Evolutionary conservation across 2,888 invertebrate species (phyloP), one percentile per base, ranked within the genome.

Genomic region (Dryococelus australis): DNA sequence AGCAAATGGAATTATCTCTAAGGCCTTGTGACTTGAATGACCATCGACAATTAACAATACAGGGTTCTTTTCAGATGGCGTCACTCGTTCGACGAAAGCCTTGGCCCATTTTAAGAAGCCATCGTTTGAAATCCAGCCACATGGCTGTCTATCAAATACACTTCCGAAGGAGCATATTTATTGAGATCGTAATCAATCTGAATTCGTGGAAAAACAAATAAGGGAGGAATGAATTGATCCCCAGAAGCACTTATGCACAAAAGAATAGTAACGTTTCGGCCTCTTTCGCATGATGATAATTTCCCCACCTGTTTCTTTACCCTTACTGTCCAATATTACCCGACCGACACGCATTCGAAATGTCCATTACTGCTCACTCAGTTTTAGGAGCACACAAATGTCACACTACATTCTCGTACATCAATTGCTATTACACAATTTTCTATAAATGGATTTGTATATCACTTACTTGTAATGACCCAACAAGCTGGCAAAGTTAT

Each of bases 21-120:
- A 35, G 35, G 1, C 35, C 35, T 35, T 35, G 1, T 35, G 35
- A 35, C 35, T 35, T 35, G 35, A 35, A 35, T 35, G 80, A 9
- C 12, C 28, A 80, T 80, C 80, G 13, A 80, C n/a, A 80, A 80
- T 47, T 28, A 47, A 47, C 2, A 47, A 16, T 47, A 16, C 47
- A n/a, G 2, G 2, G 8, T 47, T 47, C 2, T 10, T 47, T 47
- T 47, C 47, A 47, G 1, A 16, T 47, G 47, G 47, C 47, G 8
- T 16, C 47, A 47, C 47, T 47, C 10, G 10, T 53, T 6, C 20
- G 13, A 10, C 51, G 27, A n/a, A 83, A 47, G 35, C 83, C 26
- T 26, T 43, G 84, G 35, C 27, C 86, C 86, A 86, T 81, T 86
- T 86, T 43, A 81, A 35, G 86, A 35, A 86, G 10, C 84, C 53